These are phyloP conservation scores for Andrena dorsata DNA, from an alignment of 2,888 invertebrate genomes.

Conservation along the genomic window DNA sequence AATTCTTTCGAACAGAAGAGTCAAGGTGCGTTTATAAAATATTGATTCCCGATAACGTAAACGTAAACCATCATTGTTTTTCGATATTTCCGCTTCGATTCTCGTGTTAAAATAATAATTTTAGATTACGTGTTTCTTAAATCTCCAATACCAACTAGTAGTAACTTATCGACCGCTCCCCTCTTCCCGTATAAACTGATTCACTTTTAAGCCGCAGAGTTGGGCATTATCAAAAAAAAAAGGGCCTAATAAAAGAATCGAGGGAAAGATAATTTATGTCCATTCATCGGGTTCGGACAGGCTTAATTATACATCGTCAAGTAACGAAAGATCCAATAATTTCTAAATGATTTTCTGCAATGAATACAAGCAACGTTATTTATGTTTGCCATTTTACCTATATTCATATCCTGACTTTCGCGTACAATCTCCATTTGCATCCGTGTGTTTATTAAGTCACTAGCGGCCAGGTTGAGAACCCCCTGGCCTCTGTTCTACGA, in stretches of 20 bases:
- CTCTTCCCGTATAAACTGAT: neutral
- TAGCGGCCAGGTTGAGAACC: slow-evolving; percentile 35
- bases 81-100: slow-evolving; percentile 38
- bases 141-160: neutral
- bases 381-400: neutral
- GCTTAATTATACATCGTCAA: too few relatives aligned
- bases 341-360: too few relatives aligned
- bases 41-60: slow-evolving; percentile 41
- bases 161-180: neutral
- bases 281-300: too few relatives aligned
- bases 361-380: too few relatives aligned
- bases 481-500: slow-evolving; percentile 17
- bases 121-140: neutral
- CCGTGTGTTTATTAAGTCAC: neutral
- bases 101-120: slow-evolving; percentile 27
- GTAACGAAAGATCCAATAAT: too few relatives aligned
- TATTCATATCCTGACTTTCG: neutral
- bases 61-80: slow-evolving; percentile 43
- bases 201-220: neutral
- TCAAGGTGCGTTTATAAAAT: slow-evolving; percentile 30
- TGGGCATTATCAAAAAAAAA: neutral
- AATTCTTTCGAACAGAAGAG: slow-evolving; percentile 5
- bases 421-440: neutral
- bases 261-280: neutral
- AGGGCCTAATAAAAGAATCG: neutral